A percentile compares a stretch with the other conserved stretches of the same genome.
phyloP scores from a whole-genome alignment of 2,113 vertebrate species.

The Brachyistius frenatus region DNA sequence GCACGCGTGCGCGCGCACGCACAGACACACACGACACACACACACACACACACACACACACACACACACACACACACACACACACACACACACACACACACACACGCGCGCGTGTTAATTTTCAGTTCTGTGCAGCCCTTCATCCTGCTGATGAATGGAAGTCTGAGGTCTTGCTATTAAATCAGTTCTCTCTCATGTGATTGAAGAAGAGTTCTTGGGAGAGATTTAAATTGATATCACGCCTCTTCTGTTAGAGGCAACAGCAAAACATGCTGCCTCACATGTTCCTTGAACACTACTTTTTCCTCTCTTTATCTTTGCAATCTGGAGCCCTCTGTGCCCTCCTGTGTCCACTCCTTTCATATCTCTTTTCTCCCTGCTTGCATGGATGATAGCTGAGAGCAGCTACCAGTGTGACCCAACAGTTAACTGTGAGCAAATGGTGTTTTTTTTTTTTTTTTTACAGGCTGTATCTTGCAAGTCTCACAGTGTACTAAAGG shows the following conservation, averaged over 20 bases:
- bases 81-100: constrained; percentile 21
- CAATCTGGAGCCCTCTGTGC: too few species aligned
- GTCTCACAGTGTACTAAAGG: too few species aligned
- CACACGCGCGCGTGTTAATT: constrained; percentile 31
- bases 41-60: neutral
- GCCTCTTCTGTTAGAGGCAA: constrained; percentile 16
- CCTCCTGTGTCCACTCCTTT: too few species aligned
- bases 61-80: constrained; percentile 10
- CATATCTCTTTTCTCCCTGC: too few species aligned
- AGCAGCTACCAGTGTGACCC: too few species aligned
- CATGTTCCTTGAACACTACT: too few species aligned
- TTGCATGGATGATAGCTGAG: too few species aligned
- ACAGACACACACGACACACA: constrained; percentile 8
- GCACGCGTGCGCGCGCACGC: neutral
- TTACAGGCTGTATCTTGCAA: too few species aligned
- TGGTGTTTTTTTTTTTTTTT: too few species aligned
- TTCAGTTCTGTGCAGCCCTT: constrained; percentile 11
- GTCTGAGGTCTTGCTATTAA: constrained; percentile 48
- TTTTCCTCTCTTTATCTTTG: too few species aligned
- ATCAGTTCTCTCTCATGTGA: constrained; percentile 51
- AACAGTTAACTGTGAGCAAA: too few species aligned
- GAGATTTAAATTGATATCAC: constrained; percentile 54
- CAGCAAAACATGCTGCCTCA: constrained; percentile 5
- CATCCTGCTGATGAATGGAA: constrained; percentile 52
- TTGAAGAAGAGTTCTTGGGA: constrained; percentile 47